Conservation (phyloP, 2,797 vertebrate species). For the Sitta carolinensis region DNA sequence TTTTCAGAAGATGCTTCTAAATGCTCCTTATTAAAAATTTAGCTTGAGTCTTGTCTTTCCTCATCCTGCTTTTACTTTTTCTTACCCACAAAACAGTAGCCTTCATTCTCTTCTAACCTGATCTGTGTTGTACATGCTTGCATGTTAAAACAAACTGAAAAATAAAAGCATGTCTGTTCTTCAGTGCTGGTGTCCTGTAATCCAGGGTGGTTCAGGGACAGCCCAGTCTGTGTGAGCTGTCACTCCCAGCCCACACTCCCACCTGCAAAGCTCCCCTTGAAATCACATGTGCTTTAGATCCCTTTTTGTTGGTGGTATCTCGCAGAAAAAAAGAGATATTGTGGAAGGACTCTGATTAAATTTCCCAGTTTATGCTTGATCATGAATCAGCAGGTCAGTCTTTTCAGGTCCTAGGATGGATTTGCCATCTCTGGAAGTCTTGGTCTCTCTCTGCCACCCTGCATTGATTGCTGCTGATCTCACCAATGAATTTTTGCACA, state of each 20-base stretch:
- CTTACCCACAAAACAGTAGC: neutral
- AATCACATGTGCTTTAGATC: neutral
- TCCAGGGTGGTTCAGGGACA: neutral
- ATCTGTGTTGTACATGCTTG: neutral
- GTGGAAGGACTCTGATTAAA: neutral
- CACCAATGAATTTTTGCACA: neutral
- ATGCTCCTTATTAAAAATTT: constrained; percentile 56
- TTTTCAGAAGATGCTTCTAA: constrained; percentile 52
- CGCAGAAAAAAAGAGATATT: neutral
- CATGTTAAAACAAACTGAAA: neutral
- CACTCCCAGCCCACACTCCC: neutral
- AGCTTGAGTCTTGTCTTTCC: neutral
- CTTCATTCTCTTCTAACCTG: neutral
- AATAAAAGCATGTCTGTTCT: neutral
- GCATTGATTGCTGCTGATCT: neutral
- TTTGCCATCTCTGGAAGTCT: neutral
- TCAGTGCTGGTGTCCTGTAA: neutral
- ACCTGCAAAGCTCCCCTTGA: neutral
- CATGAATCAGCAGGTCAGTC: neutral
- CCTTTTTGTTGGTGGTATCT: neutral
- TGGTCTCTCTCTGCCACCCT: neutral
- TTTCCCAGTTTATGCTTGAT: neutral
- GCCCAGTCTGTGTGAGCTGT: neutral
- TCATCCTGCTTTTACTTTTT: neutral
- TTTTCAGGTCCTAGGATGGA: neutral